Conservation (phyloP, 2,113 vertebrate genomes). For the Propithecus coquereli region DNA sequence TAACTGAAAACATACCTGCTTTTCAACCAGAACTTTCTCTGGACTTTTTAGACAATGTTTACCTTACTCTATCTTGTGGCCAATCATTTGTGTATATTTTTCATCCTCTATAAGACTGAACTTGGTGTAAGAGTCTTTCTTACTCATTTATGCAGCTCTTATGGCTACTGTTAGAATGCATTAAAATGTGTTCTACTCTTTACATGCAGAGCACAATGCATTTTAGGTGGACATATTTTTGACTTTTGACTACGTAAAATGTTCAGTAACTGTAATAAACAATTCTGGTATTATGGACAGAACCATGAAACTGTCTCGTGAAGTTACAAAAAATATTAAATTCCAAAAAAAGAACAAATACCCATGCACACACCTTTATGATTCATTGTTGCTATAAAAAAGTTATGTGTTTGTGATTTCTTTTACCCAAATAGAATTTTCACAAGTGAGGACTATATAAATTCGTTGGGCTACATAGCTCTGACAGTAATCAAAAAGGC, state of each 20-base stretch:
- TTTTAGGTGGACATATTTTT: not conserved
- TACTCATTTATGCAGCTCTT: not conserved
- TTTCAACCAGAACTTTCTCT: not conserved
- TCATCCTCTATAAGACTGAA: not conserved
- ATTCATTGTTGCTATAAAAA: not conserved
- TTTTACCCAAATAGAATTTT: constrained; percentile 1
- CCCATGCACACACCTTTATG: not conserved
- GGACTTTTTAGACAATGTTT: not conserved
- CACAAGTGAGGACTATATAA: not conserved
- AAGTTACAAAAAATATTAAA: not conserved
- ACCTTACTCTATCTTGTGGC: not conserved
- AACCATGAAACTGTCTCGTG: not conserved
- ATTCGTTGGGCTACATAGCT: not conserved
- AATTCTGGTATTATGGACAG: not conserved
- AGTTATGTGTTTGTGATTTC: not conserved
- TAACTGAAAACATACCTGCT: not conserved
- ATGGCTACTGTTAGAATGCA: not conserved
- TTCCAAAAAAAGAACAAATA: not conserved
- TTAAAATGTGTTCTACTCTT: not conserved
- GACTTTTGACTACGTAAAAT: not conserved
- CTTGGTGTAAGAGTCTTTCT: not conserved
- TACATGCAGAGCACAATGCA: not conserved
- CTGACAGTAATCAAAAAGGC: not conserved
- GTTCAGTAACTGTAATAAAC: not conserved
- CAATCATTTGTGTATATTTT: not conserved